Conservation (phyloP, 2,797 vertebrate genomes). For the Cyclura pinguis region DNA sequence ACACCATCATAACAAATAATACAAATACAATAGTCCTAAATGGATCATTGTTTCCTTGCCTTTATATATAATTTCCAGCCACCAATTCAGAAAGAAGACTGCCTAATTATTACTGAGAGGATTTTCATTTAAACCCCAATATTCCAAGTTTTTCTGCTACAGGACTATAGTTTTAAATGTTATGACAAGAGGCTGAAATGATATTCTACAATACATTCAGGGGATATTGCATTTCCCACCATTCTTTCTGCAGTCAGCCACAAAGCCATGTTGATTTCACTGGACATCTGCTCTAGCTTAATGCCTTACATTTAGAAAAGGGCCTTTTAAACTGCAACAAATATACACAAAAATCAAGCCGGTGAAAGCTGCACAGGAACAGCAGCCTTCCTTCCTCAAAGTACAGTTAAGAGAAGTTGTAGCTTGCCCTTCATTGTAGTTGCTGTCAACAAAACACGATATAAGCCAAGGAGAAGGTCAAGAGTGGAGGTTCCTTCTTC, state of each 20-base stretch:
- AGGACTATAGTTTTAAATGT: background rate
- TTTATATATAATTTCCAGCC: rapidly evolving
- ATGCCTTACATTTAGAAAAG: background rate
- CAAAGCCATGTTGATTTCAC: conserved; percentile 3
- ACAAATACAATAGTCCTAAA: background rate
- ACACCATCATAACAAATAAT: background rate
- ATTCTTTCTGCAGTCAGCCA: background rate
- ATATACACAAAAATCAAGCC: background rate
- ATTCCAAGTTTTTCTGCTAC: background rate
- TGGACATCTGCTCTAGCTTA: background rate
- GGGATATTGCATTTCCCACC: conserved; percentile 14
- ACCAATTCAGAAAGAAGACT: background rate
- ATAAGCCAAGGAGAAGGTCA: conserved; percentile 28
- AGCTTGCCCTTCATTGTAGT: background rate
- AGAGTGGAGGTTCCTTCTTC: conserved; percentile 15
- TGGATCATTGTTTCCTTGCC: background rate
- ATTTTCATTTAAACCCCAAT: background rate
- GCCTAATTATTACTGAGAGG: background rate
- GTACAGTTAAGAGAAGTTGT: background rate
- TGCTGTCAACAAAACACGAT: conserved; percentile 17
- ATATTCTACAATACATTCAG: background rate
- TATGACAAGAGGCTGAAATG: background rate
- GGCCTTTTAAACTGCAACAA: background rate
- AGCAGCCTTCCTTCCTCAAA: conserved; percentile 24
- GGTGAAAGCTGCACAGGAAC: background rate